Base-by-base conservation (phyloP, 2,113 vertebrate genomes). In the Falco punctatus region DNA sequence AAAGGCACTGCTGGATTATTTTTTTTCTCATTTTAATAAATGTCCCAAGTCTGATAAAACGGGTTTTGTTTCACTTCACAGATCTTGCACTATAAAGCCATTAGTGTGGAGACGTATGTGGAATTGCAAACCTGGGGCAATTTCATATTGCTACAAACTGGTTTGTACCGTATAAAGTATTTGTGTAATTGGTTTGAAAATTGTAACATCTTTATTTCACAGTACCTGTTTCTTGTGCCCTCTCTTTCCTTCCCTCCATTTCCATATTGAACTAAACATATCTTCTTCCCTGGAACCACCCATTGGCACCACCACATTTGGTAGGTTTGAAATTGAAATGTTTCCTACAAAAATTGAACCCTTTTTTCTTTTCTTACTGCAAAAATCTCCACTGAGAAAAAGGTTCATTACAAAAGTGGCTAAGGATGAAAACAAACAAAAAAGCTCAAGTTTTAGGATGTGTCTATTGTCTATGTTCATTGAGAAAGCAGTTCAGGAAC, bases 381-480 rank as follows among this genome's bases (percentile, higher is more conserved):
- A 92, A 21, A 75, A 80, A 35, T 35, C 40, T 79, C 46, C 30
- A 33, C 23, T 79, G 64, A 79, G 26, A 89, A 84, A 78, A 91
- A 46, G 6, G 18, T 73, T 82, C 35, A 49, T 89, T 59, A 73
- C 15, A 33, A 30, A 92, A 77, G 51, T 17, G 1, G 21, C 58
- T 72, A 58, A 91, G 70, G 88, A 93, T 62, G 67, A 95, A 94
- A 92, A 65, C 13, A 75, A 71, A 57, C 33, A 81, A 74, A 96
- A 96, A 93, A 80, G 44, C 23, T 49, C 44, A 57, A 59, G 59
- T 77, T 88, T 55, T 86, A 48, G 86, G 75, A 92, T 19, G 23
- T 64, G 24, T 58, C 52, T 91, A 6, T 57, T 64, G 24, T 58
- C 52, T 91, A 6, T 57, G 70, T 75, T 88, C 23, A 51, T 33